phyloP scores from a whole-genome alignment of 2,888 invertebrate species.

The Polydrusus pterygomalis region DNA sequence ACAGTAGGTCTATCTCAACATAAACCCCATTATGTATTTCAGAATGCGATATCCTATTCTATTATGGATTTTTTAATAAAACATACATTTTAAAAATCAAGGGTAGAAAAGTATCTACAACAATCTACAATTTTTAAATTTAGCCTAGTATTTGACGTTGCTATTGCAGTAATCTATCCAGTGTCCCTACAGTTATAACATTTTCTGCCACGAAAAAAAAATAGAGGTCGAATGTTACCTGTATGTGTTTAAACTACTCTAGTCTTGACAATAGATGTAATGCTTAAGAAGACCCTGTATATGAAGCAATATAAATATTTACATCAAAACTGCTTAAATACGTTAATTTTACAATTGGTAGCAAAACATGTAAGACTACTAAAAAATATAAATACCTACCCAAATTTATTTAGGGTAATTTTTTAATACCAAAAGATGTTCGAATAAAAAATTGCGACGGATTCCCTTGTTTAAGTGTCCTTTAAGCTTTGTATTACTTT shows the following conservation, averaged over 20 bases:
- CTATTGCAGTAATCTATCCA: no score
- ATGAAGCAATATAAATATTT: constrained; percentile 16
- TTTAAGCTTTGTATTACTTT: constrained; percentile 8
- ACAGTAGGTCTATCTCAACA: no score
- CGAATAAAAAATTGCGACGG: background rate
- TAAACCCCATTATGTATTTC: no score
- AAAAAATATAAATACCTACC: background rate
- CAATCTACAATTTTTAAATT: no score
- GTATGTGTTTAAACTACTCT: background rate
- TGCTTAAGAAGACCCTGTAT: background rate
- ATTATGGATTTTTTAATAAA: no score
- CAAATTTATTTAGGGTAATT: background rate
- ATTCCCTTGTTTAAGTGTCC: background rate
- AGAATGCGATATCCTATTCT: no score
- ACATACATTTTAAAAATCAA: no score
- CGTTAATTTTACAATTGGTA: background rate
- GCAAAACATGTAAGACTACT: background rate
- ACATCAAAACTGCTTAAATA: constrained; percentile 8
- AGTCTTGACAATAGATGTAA: background rate
- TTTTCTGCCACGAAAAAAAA: no score
- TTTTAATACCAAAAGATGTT: background rate
- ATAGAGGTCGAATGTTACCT: background rate
- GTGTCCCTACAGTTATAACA: no score
- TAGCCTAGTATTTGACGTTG: no score
- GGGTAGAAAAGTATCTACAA: no score